phyloP scores from a whole-genome alignment of 2,888 invertebrate genomes.

The Hirtodrosophila confusa region DNA sequence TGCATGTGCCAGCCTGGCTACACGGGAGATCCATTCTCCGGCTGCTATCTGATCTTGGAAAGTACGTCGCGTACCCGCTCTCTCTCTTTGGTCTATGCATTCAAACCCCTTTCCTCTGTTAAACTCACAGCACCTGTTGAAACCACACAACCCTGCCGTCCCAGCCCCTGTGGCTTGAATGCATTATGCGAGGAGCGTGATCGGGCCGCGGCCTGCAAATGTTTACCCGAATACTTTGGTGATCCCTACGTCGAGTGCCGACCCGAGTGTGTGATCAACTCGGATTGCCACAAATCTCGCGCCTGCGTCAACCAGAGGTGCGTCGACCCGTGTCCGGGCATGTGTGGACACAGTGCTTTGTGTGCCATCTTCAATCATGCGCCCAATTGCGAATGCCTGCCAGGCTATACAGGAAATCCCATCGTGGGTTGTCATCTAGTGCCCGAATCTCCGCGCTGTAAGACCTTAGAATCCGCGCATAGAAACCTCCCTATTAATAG shows the following conservation, averaged over 20 bases:
- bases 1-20: slow-evolving; percentile 86
- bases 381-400: slow-evolving; percentile 87
- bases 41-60: slow-evolving; percentile 84
- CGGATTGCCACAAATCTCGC: slow-evolving; percentile 87
- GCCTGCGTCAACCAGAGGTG: slow-evolving; percentile 91
- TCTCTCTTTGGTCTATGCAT: neutral
- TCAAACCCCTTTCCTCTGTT: slow-evolving; percentile 26
- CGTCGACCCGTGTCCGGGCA: slow-evolving; percentile 92
- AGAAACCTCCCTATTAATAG: slow-evolving; percentile 51
- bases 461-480: slow-evolving; percentile 59
- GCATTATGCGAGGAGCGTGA: slow-evolving; percentile 88
- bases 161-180: slow-evolving; percentile 89
- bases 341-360: slow-evolving; percentile 92
- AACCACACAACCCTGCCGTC: slow-evolving; percentile 86
- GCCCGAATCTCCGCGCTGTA: slow-evolving; percentile 77
- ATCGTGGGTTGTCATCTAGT: slow-evolving; percentile 84
- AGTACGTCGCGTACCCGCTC: slow-evolving; percentile 84
- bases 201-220: slow-evolving; percentile 88
- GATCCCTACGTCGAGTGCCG: slow-evolving; percentile 88
- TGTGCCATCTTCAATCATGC: slow-evolving; percentile 89
- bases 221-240: slow-evolving; percentile 87
- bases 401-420: slow-evolving; percentile 87
- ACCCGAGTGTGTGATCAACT: slow-evolving; percentile 88
- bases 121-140: slow-evolving; percentile 84
- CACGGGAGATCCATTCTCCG: slow-evolving; percentile 87